phyloP scores from a whole-genome alignment of 53 echinoderm and acorn worm genomes.

The Astropecten irregularis region DNA sequence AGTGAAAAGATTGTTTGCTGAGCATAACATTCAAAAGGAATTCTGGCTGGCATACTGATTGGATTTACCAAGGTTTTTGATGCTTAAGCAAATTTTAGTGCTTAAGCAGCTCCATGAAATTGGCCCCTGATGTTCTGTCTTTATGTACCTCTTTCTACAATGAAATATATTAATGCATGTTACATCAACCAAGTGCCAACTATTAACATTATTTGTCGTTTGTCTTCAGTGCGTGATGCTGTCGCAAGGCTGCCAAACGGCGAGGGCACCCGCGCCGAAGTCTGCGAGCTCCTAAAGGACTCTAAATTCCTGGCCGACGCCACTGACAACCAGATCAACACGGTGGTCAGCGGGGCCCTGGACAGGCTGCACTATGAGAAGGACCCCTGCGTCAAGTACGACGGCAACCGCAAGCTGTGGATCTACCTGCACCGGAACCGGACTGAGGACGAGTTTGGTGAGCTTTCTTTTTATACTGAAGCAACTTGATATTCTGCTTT shows the following conservation, averaged over 20 bases:
- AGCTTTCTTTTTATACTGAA: no score
- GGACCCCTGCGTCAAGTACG: slow-evolving; percentile 96
- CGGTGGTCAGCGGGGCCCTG: slow-evolving; percentile 92
- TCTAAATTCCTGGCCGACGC: slow-evolving; percentile 85
- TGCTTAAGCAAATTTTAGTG: no score
- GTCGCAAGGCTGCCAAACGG: slow-evolving; percentile 93
- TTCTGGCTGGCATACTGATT: no score
- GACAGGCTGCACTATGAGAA: slow-evolving; percentile 98
- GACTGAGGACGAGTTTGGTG: slow-evolving; percentile 86
- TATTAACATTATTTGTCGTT: no score
- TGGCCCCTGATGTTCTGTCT: no score
- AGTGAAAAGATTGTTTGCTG: no score
- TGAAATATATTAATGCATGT: no score
- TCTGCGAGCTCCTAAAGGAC: slow-evolving; percentile 93
- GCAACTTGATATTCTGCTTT: neutral
- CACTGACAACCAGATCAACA: slow-evolving; percentile 82
- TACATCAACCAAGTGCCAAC: no score
- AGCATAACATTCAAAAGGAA: no score
- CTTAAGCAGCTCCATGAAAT: no score
- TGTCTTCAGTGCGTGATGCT: slow-evolving; percentile 92
- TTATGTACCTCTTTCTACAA: no score
- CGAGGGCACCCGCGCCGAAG: slow-evolving; percentile 85
- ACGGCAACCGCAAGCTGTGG: slow-evolving; percentile 89
- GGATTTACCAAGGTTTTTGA: no score
- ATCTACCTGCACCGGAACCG: slow-evolving; percentile 86